Base-by-base conservation (phyloP, 2,888 invertebrate species). In the Tetheella fluctuosa region DNA sequence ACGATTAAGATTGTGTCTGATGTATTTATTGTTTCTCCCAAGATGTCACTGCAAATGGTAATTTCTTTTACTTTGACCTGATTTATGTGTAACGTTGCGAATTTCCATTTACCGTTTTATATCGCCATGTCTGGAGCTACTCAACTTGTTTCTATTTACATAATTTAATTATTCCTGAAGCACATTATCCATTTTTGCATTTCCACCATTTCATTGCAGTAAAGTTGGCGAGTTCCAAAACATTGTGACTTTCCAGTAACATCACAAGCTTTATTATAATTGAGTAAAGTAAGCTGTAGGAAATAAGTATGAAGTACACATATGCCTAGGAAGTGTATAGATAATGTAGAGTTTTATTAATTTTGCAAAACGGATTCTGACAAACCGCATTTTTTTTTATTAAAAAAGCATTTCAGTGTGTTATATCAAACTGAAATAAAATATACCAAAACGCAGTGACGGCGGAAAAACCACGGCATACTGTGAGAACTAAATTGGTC, bases 401-500 rank as follows among this genome's bases (percentile, higher is more conserved):
- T n/a, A n/a, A n/a, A 37, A 37, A 37, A 37, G 37, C 13, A 13
- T 37, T 37, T 13, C 37, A 37, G 37, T 37, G 37, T 37, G 15
- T 15, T 4, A 37, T 15, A 15, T 15, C 13, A 37, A 15, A 37
- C 37, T 37, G 37, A 15, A 37, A 37, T 15, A 34, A 34, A 34
- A 34, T 7, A 7, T 48, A 42, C 10, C 2, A 20, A 20, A 20
- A 15, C 2, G 15, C 20, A 20, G 48, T 10, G 48, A 8, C 7
- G 48, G 48, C 2, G 48, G 20, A 48, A 20, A 42, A 48, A 20
- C 20, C 48, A 8, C 20, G 42, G n/a, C 20, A 48, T 20, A 28
- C 71, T 64, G 62, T 70, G 70, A 76, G 76, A 72, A 67, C 59
- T 72, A 74, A 82, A 79, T 80, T 79, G 73, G 76, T 73, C 70